Evolutionary conservation across 2,888 invertebrate species (phyloP), one percentile per base, ranked within the genome.

Genomic region (Leucania comma): DNA sequence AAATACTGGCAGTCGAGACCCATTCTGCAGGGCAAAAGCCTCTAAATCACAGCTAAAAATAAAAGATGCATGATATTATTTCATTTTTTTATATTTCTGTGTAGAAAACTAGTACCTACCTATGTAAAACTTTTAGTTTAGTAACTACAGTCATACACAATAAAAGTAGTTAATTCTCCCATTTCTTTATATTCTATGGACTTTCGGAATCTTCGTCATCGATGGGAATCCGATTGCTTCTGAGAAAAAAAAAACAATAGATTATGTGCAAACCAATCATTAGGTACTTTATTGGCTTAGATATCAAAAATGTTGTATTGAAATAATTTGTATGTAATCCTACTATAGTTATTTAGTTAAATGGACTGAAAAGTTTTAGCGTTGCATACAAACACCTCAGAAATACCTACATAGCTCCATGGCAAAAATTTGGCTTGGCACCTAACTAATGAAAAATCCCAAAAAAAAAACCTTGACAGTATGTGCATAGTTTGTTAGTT

Each of bases 151-250:
- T 17, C 14, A 6, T 42, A 42, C 17, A 22, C 32, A 53, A 6
- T 68, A 17, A 17, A 63, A 38, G 48, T 68, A 48, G 20, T 68
- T 22, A 1, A 57, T 54, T 53, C 24, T 51, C 54, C 56, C 64
- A 58, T 54, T 72, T 62, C 17, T 64, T 58, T 22, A 26, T 57
- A 24, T 62, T 54, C 26, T 72, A 65, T 0, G 64, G 68, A 63
- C 76, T 77, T 57, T 77, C 67, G 42, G 78, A 71, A 51, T 77
- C 66, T 42, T 68, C 79, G 5, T 75, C 80, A 24, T 75, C 68
- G 35, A 72, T 14, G 12, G 14, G 57, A 42, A 32, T 38, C 48
- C 46, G 54, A 51, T 67, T 59, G 2, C 4, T 38, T 59, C 70
- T 73, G 35, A 35, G 66, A 42, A 42, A 48, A 57, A 6, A 1